Evolutionary conservation across 2,113 vertebrate genomes (phyloP).

Genomic region (Mustela lutreola): DNA sequence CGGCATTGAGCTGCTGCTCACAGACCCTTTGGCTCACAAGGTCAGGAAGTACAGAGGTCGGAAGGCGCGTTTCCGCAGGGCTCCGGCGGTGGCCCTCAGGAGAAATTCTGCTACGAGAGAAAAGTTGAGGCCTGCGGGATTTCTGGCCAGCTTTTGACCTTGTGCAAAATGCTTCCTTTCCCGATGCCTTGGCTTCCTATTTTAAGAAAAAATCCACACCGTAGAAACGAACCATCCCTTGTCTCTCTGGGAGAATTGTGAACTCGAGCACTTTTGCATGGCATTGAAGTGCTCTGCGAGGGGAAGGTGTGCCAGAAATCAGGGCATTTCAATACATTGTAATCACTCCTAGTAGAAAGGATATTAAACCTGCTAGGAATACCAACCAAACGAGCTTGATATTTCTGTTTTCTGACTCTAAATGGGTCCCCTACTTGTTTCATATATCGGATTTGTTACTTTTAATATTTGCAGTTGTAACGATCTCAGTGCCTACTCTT

Average conservation of each 20-base stretch:
- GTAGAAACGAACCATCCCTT: background rate
- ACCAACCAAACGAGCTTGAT: background rate
- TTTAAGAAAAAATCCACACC: background rate
- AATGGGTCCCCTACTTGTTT: background rate
- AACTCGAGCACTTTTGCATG: background rate
- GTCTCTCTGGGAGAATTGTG: background rate
- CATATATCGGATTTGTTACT: background rate
- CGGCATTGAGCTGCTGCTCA: background rate
- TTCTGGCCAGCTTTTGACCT: background rate
- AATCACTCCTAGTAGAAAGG: background rate
- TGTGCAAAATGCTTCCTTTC: background rate
- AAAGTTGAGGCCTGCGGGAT: background rate
- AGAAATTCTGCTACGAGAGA: background rate
- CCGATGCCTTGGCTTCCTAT: background rate
- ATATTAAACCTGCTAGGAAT: background rate
- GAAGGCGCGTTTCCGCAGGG: background rate
- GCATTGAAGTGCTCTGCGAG: background rate
- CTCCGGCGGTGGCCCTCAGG: background rate
- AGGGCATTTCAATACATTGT: background rate
- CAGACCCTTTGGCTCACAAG: fast-evolving
- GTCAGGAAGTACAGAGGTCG: background rate
- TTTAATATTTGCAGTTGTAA: background rate
- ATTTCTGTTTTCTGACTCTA: background rate
- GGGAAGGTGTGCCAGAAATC: background rate
- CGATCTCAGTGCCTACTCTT: background rate